phyloP scores from a whole-genome alignment of 2,797 vertebrate species.

The Channallabes apus region DNA sequence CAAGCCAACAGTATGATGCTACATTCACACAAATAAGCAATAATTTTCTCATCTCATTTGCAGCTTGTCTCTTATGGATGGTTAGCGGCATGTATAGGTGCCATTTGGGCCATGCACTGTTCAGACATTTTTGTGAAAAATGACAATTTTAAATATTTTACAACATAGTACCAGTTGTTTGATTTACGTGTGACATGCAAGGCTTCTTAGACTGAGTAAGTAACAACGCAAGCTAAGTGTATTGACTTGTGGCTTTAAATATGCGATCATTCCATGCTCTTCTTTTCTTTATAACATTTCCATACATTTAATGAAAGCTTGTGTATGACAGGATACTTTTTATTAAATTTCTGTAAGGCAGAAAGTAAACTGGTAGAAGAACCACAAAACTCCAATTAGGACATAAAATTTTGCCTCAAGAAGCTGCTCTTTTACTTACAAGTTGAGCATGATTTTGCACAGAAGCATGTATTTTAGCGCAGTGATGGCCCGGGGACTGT shows the following conservation, averaged over 20 bases:
- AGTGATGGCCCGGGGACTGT: slow-evolving; percentile 93
- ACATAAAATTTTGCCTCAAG: background rate
- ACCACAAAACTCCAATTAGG: background rate
- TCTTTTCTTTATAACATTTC: too few relatives aligned
- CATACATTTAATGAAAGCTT: background rate
- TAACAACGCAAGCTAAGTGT: background rate
- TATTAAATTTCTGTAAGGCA: background rate
- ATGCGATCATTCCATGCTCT: too few relatives aligned
- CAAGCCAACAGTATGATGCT: background rate
- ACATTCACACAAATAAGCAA: background rate
- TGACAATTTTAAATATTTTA: background rate
- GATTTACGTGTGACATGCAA: background rate
- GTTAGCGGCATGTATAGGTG: too few relatives aligned
- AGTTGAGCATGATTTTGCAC: slow-evolving; percentile 98
- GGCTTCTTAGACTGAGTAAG: background rate
- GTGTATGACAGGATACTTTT: too few relatives aligned
- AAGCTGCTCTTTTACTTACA: slow-evolving; percentile 72
- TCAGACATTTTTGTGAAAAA: background rate
- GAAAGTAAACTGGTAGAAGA: background rate
- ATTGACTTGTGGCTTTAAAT: background rate
- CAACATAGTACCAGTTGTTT: background rate
- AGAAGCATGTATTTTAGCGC: slow-evolving; percentile 98
- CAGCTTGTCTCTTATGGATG: background rate
- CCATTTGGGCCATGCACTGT: background rate
- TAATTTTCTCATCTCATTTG: background rate